A percentile compares a stretch with the other conserved stretches of the same genome.
Evolutionary conservation across 2,888 invertebrate genomes (phyloP).

Genomic region (Cancer borealis): DNA sequence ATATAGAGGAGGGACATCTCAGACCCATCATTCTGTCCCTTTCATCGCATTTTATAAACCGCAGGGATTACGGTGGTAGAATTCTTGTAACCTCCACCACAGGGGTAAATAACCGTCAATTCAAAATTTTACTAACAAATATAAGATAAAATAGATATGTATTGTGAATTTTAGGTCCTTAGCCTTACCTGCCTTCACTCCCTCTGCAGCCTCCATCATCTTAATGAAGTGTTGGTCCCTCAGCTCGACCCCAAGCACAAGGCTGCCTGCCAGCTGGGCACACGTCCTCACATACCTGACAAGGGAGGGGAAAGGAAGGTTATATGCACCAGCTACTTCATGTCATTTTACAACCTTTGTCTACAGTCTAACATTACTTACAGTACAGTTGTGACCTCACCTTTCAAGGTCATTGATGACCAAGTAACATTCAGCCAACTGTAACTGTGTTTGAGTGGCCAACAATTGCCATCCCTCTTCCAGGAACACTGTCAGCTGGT

Average conservation of each 20-base stretch:
- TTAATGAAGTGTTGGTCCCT: constrained; percentile 90
- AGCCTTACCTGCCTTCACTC: constrained; percentile 65
- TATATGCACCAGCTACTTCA: neutral
- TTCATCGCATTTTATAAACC: no score
- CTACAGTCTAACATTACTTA: neutral
- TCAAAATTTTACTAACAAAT: neutral
- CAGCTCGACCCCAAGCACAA: constrained; percentile 87
- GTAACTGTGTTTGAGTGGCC: constrained; percentile 90
- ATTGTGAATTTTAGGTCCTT: neutral
- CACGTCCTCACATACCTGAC: constrained; percentile 88
- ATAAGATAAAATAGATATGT: neutral
- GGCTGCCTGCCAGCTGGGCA: constrained; percentile 88
- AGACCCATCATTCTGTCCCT: no score
- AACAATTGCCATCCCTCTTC: constrained; percentile 93
- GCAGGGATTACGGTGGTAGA: no score
- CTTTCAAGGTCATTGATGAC: constrained; percentile 85
- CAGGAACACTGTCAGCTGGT: constrained; percentile 91
- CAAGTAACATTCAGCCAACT: constrained; percentile 91
- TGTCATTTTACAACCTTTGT: neutral
- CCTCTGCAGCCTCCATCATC: constrained; percentile 82
- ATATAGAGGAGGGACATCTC: no score
- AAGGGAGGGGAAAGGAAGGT: constrained; percentile 78
- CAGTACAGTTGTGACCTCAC: constrained; percentile 32
- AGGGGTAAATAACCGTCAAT: no score
- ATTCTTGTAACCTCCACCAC: no score